Percentiles rank a stretch among this genome's conserved stretches.
Conservation (phyloP, 2,888 invertebrate species). For the Drosophila prolongata region DNA sequence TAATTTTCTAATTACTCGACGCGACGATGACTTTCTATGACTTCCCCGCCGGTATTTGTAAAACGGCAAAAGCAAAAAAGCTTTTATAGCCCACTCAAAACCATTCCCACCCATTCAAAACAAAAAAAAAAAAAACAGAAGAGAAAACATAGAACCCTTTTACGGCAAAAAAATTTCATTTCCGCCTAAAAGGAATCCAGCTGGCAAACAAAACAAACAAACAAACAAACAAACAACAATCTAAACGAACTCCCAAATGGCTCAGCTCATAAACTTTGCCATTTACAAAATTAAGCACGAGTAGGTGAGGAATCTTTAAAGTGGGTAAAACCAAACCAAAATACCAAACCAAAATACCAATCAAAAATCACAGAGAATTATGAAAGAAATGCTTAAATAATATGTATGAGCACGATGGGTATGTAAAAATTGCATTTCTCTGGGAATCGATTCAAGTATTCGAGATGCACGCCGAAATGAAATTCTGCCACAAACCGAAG, state of each 20-base stretch:
- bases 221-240: slow-evolving; percentile 46
- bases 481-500: slow-evolving; percentile 26
- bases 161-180: slow-evolving; percentile 57
- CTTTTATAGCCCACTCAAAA: slow-evolving; percentile 53
- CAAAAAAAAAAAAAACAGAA: not conserved
- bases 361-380: slow-evolving; percentile 42
- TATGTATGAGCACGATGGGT: slow-evolving; percentile 18
- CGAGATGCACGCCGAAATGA: slow-evolving; percentile 20
- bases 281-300: slow-evolving; percentile 48
- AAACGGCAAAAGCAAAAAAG: slow-evolving; percentile 58
- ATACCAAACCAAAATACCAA: slow-evolving; percentile 15
- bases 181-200: slow-evolving; percentile 52
- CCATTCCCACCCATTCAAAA: slow-evolving; percentile 6
- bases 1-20: slow-evolving; percentile 78
- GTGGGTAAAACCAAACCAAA: slow-evolving; percentile 1
- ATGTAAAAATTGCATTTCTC: slow-evolving; percentile 20
- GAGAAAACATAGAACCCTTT: slow-evolving; percentile 8
- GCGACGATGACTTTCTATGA: slow-evolving; percentile 68
- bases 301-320: slow-evolving; percentile 3
- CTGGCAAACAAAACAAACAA: slow-evolving; percentile 36
- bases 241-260: slow-evolving; percentile 59
- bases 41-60: slow-evolving; percentile 53
- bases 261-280: slow-evolving; percentile 59
- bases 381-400: slow-evolving; percentile 35
- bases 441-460: slow-evolving; percentile 35